phyloP scores from a whole-genome alignment of 2,888 invertebrate species.

The Microctonus brassicae region DNA sequence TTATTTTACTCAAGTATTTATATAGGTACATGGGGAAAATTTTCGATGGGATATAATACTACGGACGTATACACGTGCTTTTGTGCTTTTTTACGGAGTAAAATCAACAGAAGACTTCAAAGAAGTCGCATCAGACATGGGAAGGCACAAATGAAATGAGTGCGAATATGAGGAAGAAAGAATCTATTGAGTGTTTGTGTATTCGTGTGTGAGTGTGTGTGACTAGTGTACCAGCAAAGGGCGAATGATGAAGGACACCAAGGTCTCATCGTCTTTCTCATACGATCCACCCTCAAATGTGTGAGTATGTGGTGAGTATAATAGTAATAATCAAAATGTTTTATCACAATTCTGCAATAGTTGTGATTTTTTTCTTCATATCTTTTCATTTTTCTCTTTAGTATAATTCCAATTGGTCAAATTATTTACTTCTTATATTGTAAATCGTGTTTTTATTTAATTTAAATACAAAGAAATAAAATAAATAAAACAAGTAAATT shows the following conservation, averaged over 20 bases:
- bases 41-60: slow-evolving; percentile 11
- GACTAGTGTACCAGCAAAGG: background rate
- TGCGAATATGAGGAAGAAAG: background rate
- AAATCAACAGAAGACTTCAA: slow-evolving; percentile 37
- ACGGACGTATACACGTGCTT: slow-evolving; percentile 17
- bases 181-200: background rate
- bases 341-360: too few relatives aligned
- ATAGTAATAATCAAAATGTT: too few relatives aligned
- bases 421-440: too few relatives aligned
- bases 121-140: slow-evolving; percentile 7
- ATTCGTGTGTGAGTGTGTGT: slow-evolving; percentile 10
- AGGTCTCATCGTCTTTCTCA: background rate
- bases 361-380: too few relatives aligned
- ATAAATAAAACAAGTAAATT: too few relatives aligned
- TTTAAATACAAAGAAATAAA: too few relatives aligned
- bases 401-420: too few relatives aligned
- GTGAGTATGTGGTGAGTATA: background rate
- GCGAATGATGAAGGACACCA: background rate
- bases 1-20: background rate
- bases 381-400: too few relatives aligned
- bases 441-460: too few relatives aligned
- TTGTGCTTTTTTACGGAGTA: slow-evolving; percentile 31
- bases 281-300: background rate
- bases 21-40: background rate
- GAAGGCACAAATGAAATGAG: background rate